Percentiles rank a stretch among this genome's conserved stretches.
These are phyloP conservation scores for Enchytraeus crypticus DNA, from an alignment of 2,888 invertebrate genomes.

Conservation along the genomic window DNA sequence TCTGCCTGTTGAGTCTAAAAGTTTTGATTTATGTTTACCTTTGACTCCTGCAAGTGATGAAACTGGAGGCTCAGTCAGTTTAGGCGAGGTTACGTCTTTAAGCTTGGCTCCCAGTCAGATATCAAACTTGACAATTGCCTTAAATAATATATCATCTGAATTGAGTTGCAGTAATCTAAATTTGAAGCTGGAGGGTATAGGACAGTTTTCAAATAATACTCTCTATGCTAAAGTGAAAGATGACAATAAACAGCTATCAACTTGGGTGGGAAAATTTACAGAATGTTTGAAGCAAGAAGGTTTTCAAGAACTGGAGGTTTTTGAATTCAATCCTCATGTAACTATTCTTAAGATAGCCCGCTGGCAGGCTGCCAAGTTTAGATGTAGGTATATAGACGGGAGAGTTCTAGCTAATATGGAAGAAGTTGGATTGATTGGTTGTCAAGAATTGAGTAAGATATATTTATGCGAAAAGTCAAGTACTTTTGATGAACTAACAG, in stretches of 20 bases:
- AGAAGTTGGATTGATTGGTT: not conserved
- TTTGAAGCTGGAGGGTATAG: not conserved
- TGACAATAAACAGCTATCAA: not conserved
- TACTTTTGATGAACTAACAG: not conserved
- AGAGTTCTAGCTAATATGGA: not conserved
- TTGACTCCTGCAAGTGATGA: too few relatives aligned
- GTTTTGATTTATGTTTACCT: too few relatives aligned
- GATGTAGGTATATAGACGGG: not conserved
- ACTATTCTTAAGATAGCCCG: not conserved
- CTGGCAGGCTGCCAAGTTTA: not conserved
- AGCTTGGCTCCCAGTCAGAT: too few relatives aligned
- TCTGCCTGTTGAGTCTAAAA: too few relatives aligned
- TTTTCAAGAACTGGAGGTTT: not conserved
- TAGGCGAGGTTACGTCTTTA: too few relatives aligned
- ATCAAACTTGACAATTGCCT: too few relatives aligned
- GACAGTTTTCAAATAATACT: not conserved
- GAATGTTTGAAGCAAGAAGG: not conserved
- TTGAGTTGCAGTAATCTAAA: too few relatives aligned
- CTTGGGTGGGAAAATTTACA: not conserved
- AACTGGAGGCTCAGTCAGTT: too few relatives aligned
- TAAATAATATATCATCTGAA: too few relatives aligned
- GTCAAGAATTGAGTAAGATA: not conserved
- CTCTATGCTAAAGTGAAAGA: not conserved
- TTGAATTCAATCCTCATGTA: not conserved
- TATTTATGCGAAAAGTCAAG: not conserved